Evolutionary conservation across 2,113 vertebrate species (phyloP), one percentile per base, ranked within the genome.

Genomic region (Hemichromis elongatus): DNA sequence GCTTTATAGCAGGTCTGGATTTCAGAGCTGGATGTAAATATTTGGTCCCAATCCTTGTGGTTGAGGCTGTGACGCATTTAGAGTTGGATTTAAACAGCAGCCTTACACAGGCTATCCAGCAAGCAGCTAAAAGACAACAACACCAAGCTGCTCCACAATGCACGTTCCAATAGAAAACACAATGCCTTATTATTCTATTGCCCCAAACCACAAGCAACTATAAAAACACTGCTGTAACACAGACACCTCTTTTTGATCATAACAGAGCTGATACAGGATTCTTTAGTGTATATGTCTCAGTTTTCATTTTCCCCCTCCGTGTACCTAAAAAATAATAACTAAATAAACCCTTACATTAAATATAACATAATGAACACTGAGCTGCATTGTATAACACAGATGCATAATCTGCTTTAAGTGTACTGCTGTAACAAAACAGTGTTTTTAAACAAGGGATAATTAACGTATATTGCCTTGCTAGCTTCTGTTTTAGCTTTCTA

Each of bases 41-140:
- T 93, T 92, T 89, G 85, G 83, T 89, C 55, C 78, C 53, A 56
- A 79, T 93, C 70, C 83, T 86, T 91, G 92, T 82, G 91, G 88
- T 82, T 16, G 30, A 53, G 28, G 57, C 82, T 87, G 79, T 91
- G 89, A 90, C 80, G 77, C 93, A 78, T 86, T 88, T 82, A 19
- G 75, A 85, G 85, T 26, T 53, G 83, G 87, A 92, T 90, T 83
- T 84, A 81, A 40, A 16, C 66, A 78, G 70, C 61, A 82, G 52
- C 37, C 50, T 37, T 86, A 80, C 80, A 35, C 77, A 82, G 16
- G 45, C 66, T 9, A 6, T 52, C 79, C 82, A 40, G 79, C 86
- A 84, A 80, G 77, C 86, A 82, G 28, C 16, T 11, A 85, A 87
- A 82, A 94, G 91, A 89, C 85, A 93, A 50, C 68, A 75, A 50